Percentiles rank a stretch among this genome's conserved stretches.
phyloP scores from a whole-genome alignment of 2,797 vertebrate species.

The Odontamblyopus lacepedii region DNA sequence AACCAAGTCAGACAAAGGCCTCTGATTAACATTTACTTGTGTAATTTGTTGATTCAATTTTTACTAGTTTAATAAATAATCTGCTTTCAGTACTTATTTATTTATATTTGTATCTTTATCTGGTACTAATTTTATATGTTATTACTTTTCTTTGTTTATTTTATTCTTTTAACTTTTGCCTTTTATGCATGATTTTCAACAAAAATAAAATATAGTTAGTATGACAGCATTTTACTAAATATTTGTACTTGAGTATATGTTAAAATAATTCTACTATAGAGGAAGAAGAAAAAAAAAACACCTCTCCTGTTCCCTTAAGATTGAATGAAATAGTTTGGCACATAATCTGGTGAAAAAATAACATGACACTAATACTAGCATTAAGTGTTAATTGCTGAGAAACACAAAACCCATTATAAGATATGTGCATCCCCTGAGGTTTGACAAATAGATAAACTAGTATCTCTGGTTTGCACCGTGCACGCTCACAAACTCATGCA shows the following conservation, averaged over 20 bases:
- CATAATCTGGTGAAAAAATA: constrained; percentile 54
- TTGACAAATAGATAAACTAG: constrained; percentile 67
- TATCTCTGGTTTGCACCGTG: constrained; percentile 54
- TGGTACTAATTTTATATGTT: too few species aligned
- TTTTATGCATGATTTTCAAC: too few species aligned
- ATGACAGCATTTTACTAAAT: too few species aligned
- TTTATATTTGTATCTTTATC: too few species aligned
- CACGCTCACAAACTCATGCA: constrained; percentile 6
- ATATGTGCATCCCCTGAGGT: constrained; percentile 62
- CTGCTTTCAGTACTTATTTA: too few species aligned
- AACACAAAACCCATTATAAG: constrained; percentile 71
- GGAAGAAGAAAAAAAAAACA: constrained; percentile 12
- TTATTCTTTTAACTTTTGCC: too few species aligned
- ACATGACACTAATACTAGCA: constrained; percentile 21
- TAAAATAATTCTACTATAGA: too few species aligned
- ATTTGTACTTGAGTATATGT: too few species aligned
- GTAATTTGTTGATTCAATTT: not conserved
- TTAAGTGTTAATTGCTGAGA: constrained; percentile 44
- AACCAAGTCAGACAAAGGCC: not conserved
- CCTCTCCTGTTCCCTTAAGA: constrained; percentile 28
- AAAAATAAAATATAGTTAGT: too few species aligned
- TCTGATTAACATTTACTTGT: not conserved
- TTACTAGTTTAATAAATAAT: too few species aligned
- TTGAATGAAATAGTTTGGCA: constrained; percentile 52
- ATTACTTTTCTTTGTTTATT: too few species aligned